These are phyloP conservation scores for Stichopus horrens DNA, from an alignment of 53 echinoderm and acorn worm genomes.

Conservation along the genomic window DNA sequence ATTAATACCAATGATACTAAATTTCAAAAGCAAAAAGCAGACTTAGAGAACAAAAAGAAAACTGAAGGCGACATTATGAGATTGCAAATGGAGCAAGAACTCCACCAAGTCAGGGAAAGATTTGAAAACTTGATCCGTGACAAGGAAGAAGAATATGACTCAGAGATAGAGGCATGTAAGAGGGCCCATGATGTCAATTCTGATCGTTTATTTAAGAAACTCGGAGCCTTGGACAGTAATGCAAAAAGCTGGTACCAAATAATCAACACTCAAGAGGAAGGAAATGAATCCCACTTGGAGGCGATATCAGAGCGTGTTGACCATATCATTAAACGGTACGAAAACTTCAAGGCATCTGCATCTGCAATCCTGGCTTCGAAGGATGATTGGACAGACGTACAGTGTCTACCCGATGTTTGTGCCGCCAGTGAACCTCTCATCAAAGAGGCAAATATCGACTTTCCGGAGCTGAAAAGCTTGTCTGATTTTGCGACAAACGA, in stretches of 20 bases:
- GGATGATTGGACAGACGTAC: neutral
- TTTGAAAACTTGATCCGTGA: neutral
- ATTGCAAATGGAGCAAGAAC: neutral
- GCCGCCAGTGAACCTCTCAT: neutral
- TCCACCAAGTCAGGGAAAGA: neutral
- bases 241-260: neutral
- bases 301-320: neutral
- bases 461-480: neutral
- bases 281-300: neutral
- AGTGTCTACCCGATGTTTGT: neutral
- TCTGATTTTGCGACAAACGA: neutral
- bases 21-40: neutral
- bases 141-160: neutral
- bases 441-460: neutral
- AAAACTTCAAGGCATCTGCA: neutral
- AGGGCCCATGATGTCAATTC: neutral
- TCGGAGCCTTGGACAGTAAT: neutral
- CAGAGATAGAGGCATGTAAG: neutral
- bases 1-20: neutral
- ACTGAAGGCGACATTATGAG: neutral
- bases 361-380: neutral
- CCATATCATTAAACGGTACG: neutral
- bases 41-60: conserved; percentile 2
- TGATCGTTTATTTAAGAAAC: neutral
- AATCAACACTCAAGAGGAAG: neutral